These are phyloP conservation scores for Callipepla squamata DNA, from an alignment of 2,113 vertebrate species.

Conservation along the genomic window DNA sequence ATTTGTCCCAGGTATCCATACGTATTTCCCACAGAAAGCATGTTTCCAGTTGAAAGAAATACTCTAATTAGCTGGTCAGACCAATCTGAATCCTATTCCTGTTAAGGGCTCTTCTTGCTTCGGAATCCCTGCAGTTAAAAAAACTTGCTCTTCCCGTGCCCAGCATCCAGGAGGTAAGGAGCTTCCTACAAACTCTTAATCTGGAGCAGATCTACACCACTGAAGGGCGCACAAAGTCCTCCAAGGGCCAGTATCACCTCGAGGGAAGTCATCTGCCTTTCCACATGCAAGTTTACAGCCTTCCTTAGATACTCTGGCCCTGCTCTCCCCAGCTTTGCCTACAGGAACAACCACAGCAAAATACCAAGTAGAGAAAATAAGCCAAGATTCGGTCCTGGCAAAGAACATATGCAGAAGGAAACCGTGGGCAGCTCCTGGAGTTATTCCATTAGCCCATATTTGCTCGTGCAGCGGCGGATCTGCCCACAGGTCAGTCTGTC, in stretches of 20 bases:
- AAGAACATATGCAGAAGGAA: conserved; percentile 14
- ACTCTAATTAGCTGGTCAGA: neutral
- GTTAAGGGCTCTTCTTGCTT: neutral
- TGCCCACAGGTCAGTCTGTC: conserved; percentile 45
- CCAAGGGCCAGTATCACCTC: neutral
- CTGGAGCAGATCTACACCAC: neutral
- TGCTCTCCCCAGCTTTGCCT: neutral
- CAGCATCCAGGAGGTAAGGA: neutral
- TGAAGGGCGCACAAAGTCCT: neutral
- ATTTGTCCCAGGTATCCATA: neutral
- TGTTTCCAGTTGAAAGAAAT: neutral
- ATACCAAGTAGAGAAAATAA: fast-evolving
- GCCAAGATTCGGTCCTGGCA: neutral
- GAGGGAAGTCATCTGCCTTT: neutral
- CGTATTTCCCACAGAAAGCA: neutral
- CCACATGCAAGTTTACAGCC: neutral
- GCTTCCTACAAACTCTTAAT: neutral
- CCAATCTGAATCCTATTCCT: neutral
- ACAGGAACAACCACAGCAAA: neutral
- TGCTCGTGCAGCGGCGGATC: conserved; percentile 7
- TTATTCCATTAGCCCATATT: conserved; percentile 43
- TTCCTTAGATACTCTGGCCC: neutral
- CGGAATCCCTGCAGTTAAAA: conserved; percentile 10
- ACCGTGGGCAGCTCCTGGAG: neutral
- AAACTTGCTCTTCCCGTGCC: neutral